Base-by-base conservation (phyloP, 1,140 invertebrate genomes). In the Caenorhabditis latens region DNA sequence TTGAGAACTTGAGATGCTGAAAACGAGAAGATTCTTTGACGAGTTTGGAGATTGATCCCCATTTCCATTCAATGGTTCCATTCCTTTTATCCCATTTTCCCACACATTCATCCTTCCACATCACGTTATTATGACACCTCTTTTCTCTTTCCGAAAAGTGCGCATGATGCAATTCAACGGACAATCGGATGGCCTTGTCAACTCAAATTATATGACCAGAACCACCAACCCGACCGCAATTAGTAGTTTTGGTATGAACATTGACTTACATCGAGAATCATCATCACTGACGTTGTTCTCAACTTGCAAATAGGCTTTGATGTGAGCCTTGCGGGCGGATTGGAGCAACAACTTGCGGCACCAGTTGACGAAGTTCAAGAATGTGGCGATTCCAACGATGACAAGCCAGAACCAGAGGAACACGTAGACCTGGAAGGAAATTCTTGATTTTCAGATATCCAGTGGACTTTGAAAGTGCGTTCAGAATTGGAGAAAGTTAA, bases 371-470 rank as follows among this genome's bases (percentile, higher is more conserved):
- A 91, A 85, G 75, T 84, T 90, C 42, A 85, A 48, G 65, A 91
- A 48, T 32, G 90, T 91, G 67, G 88, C 90, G 55, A 91, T 83
- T 58, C 86, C 86, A 79, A 90, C 90, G 7, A 93, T 50, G 58
- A 93, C 87, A 6, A 93, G 85, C 93, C 93, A 93, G 86, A 92
- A 93, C 93, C 93, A 93, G 21, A 92, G 57, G 83, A 93, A 89
- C 14, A 92, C 89, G 88, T 92, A 93, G 19, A 91, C 87, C 87
- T 86, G 50, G 57, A 61, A 84, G 9, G 13, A 9, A 83, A 32
- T 32, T 32, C 32, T 32, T 32, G 32, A 32, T 32, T 32, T 32
- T 32, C 32, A 32, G 32, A 32, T 2, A 32, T 32, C 32, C 32
- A 32, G 2, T 32, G 32, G 32, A 32, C 32, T n/a, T n/a, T n/a